phyloP scores from a whole-genome alignment of 2,113 vertebrate genomes.

The Sclerurus mexicanus region DNA sequence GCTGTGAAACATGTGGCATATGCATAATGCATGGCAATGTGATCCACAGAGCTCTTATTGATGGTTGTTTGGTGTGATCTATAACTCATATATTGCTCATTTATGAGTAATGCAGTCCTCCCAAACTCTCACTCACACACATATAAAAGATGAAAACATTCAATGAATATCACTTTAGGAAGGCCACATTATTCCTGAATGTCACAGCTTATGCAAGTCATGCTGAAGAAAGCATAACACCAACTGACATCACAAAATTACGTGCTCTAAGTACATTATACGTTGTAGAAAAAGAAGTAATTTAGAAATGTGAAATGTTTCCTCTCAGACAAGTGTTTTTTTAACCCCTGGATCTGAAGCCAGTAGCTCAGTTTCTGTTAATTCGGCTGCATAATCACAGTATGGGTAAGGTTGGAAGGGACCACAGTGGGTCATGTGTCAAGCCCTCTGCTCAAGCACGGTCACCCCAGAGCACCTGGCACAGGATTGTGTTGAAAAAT shows the following conservation, averaged over 20 bases:
- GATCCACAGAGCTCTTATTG: conserved; percentile 33
- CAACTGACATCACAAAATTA: not conserved
- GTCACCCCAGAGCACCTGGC: not conserved
- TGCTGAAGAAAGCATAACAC: not conserved
- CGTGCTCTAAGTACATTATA: not conserved
- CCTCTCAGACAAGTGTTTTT: not conserved
- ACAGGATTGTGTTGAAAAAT: not conserved
- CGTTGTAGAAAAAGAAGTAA: not conserved
- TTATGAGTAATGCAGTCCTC: conserved; percentile 42
- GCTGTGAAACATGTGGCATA: not conserved
- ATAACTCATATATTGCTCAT: conserved; percentile 43
- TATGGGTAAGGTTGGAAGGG: not conserved
- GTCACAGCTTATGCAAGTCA: conserved; percentile 26
- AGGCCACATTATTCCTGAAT: conserved; percentile 17
- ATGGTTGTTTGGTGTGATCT: conserved; percentile 38
- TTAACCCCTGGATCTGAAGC: not conserved
- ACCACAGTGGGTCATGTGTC: not conserved
- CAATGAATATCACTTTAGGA: not conserved
- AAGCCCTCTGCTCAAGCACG: not conserved
- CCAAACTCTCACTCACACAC: conserved; percentile 19
- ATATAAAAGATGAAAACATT: not conserved
- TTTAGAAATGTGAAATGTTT: not conserved
- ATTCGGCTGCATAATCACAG: not conserved
- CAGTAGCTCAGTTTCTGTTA: not conserved
- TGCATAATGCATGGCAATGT: conserved; percentile 10